phyloP scores from a whole-genome alignment of 2,797 vertebrate genomes.

The Rostrhamus sociabilis region DNA sequence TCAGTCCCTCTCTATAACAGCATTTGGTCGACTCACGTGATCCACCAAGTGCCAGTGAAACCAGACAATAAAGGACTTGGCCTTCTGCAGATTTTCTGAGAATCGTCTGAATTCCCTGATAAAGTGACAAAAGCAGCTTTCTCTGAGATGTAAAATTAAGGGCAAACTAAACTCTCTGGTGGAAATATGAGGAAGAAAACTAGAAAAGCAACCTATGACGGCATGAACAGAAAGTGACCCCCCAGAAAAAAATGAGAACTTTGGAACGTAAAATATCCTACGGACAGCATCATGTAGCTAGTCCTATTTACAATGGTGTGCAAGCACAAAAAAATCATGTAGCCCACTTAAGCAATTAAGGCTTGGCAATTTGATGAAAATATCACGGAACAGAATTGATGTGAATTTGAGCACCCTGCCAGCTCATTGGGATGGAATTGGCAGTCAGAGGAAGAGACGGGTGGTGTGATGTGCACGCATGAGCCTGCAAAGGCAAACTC shows the following conservation, averaged over 20 bases:
- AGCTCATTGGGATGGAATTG: conserved; percentile 64
- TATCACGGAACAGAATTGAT: conserved; percentile 64
- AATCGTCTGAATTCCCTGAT: background rate
- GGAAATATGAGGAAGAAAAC: background rate
- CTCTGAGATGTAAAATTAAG: background rate
- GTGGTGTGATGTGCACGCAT: conserved; percentile 53
- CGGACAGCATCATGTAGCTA: background rate
- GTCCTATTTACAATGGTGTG: conserved; percentile 32
- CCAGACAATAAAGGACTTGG: background rate
- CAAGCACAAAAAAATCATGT: conserved; percentile 15
- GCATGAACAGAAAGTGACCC: background rate
- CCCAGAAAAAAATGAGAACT: background rate
- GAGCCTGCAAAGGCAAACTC: conserved; percentile 60
- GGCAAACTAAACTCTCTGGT: background rate
- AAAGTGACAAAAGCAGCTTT: background rate
- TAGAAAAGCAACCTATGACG: background rate
- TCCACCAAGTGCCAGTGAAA: background rate
- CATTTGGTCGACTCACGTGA: background rate
- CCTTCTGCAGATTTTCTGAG: background rate
- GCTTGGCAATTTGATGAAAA: conserved; percentile 70
- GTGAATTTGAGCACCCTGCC: conserved; percentile 62
- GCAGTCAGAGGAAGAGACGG: conserved; percentile 61
- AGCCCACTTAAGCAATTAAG: conserved; percentile 65
- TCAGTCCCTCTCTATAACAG: background rate
- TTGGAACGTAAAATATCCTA: conserved; percentile 18